These are phyloP conservation scores for Clavelina lepadiformis DNA, from an alignment of 23 tunicate species.

Conservation along the genomic window DNA sequence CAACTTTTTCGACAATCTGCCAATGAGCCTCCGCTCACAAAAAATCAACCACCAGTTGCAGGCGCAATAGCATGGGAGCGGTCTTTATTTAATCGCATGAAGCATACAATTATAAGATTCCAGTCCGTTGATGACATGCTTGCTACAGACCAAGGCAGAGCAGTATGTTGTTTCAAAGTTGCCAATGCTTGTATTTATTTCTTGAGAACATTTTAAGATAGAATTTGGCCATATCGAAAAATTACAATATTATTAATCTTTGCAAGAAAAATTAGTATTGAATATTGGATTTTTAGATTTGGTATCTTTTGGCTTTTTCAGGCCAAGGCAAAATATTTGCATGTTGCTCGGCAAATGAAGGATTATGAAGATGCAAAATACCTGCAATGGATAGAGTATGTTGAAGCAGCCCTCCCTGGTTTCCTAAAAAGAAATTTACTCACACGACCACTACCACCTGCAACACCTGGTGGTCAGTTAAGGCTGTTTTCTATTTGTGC, in stretches of 20 bases:
- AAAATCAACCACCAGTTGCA: constrained; percentile 90
- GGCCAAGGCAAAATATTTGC: constrained; percentile 70
- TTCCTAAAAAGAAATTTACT: constrained; percentile 63
- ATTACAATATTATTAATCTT: too few species aligned
- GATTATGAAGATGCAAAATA: constrained; percentile 80
- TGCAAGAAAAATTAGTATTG: too few species aligned
- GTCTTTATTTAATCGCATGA: constrained; percentile 87
- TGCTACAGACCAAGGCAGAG: constrained; percentile 76
- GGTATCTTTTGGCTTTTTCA: constrained; percentile 16
- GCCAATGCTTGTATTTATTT: too few species aligned
- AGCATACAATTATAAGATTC: constrained; percentile 89
- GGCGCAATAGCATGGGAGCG: constrained; percentile 96
- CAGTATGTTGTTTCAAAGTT: constrained; percentile 56
- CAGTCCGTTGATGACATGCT: constrained; percentile 91
- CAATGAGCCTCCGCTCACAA: constrained; percentile 77
- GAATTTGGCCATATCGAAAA: too few species aligned
- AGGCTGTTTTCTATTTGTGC: not conserved
- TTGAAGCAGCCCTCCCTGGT: constrained; percentile 61
- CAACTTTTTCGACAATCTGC: constrained; percentile 49
- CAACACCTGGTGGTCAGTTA: constrained; percentile 28
- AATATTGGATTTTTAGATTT: too few species aligned
- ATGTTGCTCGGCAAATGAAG: constrained; percentile 82
- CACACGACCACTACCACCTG: constrained; percentile 34
- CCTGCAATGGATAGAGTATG: constrained; percentile 68
- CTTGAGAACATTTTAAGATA: too few species aligned